These are phyloP conservation scores for Athene cunicularia DNA, from an alignment of 2,113 vertebrate species.

Conservation along the genomic window DNA sequence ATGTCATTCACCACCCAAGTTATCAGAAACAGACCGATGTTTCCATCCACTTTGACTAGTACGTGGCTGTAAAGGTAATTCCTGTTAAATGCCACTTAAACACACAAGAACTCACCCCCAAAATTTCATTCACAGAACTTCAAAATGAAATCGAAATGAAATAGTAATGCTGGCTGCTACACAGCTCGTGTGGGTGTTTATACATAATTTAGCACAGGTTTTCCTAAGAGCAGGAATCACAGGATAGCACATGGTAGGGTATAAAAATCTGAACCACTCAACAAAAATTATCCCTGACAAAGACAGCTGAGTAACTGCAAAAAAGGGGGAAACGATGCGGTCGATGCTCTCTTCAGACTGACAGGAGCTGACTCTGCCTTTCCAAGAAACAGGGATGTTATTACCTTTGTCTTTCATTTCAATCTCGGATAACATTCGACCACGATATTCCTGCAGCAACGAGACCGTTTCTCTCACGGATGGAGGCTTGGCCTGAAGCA, in stretches of 20 bases:
- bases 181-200: neutral
- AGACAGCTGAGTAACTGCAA: neutral
- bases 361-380: neutral
- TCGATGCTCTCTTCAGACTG: accelerated
- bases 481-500: neutral
- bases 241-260: neutral
- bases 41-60: neutral
- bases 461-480: accelerated
- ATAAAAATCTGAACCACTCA: neutral
- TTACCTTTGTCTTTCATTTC: neutral
- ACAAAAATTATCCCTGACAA: neutral
- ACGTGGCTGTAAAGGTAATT: neutral
- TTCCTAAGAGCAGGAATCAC: neutral
- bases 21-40: accelerated
- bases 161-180: neutral
- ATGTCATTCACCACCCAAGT: neutral
- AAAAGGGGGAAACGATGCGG: neutral
- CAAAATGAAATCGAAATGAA: too few relatives aligned
- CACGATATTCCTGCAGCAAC: neutral
- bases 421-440: neutral
- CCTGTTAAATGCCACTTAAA: neutral
- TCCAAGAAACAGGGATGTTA: neutral
- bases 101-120: neutral
- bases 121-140: neutral
- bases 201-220: neutral